phyloP scores from a whole-genome alignment of 2,888 invertebrate genomes.

The Drosophila algonquin region DNA sequence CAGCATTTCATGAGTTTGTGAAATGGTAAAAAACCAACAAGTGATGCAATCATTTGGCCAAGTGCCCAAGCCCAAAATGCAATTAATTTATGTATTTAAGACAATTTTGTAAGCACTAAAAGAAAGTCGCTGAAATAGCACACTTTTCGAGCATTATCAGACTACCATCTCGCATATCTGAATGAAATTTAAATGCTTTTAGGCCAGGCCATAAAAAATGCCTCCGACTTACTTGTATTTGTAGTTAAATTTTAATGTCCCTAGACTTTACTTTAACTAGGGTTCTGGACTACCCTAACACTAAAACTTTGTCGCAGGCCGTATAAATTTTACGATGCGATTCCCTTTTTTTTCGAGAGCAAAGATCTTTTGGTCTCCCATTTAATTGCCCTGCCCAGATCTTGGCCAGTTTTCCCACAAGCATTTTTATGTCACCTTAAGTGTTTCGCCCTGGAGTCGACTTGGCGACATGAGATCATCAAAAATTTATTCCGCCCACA shows the following conservation, averaged over 20 bases:
- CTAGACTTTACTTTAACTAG: background rate
- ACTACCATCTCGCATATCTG: constrained; percentile 12
- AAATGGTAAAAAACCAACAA: constrained; percentile 52
- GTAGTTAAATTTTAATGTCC: constrained; percentile 21
- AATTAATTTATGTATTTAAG: constrained; percentile 31
- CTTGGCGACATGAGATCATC: constrained; percentile 58
- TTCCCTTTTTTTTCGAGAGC: constrained; percentile 21
- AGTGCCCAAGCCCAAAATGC: constrained; percentile 21
- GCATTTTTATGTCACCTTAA: constrained; percentile 38
- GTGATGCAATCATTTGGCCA: constrained; percentile 61
- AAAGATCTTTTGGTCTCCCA: constrained; percentile 11
- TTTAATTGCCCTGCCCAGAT: constrained; percentile 4
- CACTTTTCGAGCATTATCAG: background rate
- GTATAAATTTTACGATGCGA: constrained; percentile 24
- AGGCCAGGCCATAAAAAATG: constrained; percentile 18
- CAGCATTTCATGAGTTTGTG: constrained; percentile 70
- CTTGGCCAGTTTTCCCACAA: constrained; percentile 26
- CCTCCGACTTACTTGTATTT: constrained; percentile 7
- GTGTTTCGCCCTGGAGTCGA: constrained; percentile 16
- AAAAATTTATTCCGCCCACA: constrained; percentile 45
- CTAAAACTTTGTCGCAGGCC: constrained; percentile 38
- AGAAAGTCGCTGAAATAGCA: constrained; percentile 4
- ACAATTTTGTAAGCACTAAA: background rate
- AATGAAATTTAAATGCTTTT: constrained; percentile 23
- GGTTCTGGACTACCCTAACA: constrained; percentile 32